These are phyloP conservation scores for Halocynthia roretzi DNA, from an alignment of 23 tunicate genomes.

Conservation along the genomic window DNA sequence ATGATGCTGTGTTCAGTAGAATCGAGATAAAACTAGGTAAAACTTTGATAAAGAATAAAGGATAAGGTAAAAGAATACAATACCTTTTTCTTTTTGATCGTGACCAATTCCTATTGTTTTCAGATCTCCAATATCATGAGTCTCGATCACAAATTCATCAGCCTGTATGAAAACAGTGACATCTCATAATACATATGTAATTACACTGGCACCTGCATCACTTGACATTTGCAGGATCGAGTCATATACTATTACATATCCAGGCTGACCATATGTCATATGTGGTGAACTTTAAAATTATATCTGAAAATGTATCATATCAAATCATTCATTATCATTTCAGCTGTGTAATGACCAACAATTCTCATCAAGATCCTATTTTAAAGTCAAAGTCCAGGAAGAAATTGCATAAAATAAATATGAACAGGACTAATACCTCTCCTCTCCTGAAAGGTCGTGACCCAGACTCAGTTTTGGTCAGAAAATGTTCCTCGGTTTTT, in stretches of 20 bases:
- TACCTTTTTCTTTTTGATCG: constrained; percentile 71
- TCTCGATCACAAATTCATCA: constrained; percentile 66
- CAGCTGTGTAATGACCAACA: too few species aligned
- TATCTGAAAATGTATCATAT: too few species aligned
- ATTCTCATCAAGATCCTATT: too few species aligned
- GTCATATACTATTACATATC: too few species aligned
- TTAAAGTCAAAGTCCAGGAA: too few species aligned
- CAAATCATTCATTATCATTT: too few species aligned
- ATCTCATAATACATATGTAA: too few species aligned
- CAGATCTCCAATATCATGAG: constrained; percentile 65
- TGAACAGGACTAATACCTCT: constrained; percentile 34
- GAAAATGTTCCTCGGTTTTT: constrained; percentile 64
- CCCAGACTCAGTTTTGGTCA: constrained; percentile 38
- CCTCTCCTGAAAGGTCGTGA: constrained; percentile 57
- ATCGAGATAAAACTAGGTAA: not conserved
- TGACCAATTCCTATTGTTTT: constrained; percentile 66
- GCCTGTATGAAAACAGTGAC: constrained; percentile 23
- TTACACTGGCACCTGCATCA: too few species aligned
- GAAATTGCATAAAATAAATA: too few species aligned
- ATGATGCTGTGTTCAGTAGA: not conserved
- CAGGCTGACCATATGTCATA: too few species aligned
- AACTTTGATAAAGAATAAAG: not conserved
- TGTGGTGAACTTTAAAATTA: too few species aligned
- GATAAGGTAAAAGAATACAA: not conserved
- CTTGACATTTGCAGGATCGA: not conserved